Conservation (phyloP, 2,113 vertebrate species). For the Cryptomyrus ogoouensis region DNA sequence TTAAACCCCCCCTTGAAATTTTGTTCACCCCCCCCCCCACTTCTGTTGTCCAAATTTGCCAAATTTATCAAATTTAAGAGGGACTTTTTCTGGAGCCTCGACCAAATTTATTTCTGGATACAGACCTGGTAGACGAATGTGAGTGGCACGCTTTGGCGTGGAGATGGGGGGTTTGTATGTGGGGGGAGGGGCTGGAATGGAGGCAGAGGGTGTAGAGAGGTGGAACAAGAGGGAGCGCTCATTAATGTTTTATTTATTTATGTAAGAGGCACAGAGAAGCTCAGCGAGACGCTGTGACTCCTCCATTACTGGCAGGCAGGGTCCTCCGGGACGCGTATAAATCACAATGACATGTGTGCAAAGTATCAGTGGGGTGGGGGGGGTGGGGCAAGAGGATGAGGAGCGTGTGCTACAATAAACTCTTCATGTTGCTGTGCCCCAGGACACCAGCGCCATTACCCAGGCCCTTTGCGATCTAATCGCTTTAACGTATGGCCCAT, state of each 20-base stretch:
- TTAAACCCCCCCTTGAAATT: background rate
- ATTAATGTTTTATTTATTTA: slow-evolving; percentile 49
- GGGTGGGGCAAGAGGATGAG: slow-evolving; percentile 39
- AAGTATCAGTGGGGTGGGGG: slow-evolving; percentile 43
- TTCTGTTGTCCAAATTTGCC: background rate
- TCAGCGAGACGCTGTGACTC: slow-evolving; percentile 31
- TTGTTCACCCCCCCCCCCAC: background rate
- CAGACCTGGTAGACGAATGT: background rate
- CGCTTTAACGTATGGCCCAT: slow-evolving; percentile 39
- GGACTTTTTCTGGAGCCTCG: background rate
- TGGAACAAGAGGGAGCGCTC: slow-evolving; percentile 20
- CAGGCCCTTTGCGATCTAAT: slow-evolving; percentile 26
- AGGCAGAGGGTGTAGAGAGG: background rate
- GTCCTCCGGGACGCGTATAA: slow-evolving; percentile 37
- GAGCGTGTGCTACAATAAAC: slow-evolving; percentile 44
- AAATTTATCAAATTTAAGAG: background rate
- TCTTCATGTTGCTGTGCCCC: slow-evolving; percentile 50
- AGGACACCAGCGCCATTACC: slow-evolving; percentile 32
- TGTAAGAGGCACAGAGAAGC: slow-evolving; percentile 31
- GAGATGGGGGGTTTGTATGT: background rate
- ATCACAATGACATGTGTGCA: slow-evolving; percentile 48
- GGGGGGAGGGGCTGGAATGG: slow-evolving; percentile 14
- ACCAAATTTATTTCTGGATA: background rate
- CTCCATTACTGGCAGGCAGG: slow-evolving; percentile 30
- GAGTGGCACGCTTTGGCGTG: background rate